Percentiles rank a stretch among this genome's conserved stretches.
phyloP scores from a whole-genome alignment of 2,888 invertebrate genomes.

The Cepaea hortensis region DNA sequence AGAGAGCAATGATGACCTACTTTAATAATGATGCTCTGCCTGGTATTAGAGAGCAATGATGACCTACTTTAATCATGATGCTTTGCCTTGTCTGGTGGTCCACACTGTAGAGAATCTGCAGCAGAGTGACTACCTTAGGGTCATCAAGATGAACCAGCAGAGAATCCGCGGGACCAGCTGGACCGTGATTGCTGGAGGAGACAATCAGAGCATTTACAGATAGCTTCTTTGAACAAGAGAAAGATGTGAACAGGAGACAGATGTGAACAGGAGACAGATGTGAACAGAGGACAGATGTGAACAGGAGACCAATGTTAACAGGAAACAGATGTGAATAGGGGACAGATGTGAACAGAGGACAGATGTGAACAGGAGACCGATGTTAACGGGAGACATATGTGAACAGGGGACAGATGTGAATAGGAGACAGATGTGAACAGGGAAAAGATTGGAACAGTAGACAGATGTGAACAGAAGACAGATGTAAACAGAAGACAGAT shows the following conservation, averaged over 20 bases:
- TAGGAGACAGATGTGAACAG: neutral
- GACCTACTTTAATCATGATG: conserved; percentile 50
- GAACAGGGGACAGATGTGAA: neutral
- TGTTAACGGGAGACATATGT: neutral
- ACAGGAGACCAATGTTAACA: neutral
- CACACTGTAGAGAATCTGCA: conserved; percentile 64
- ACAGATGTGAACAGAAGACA: no score
- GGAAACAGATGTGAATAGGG: neutral
- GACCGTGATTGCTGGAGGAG: neutral
- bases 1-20: conserved; percentile 45
- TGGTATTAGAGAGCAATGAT: conserved; percentile 26
- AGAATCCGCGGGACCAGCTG: conserved; percentile 49
- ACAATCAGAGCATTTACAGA: neutral
- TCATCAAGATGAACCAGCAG: conserved; percentile 52
- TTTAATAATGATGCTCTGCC: conserved; percentile 62
- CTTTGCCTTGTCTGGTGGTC: conserved; percentile 59
- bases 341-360: neutral
- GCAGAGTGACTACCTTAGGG: conserved; percentile 58
- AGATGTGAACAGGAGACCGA: neutral
- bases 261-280: neutral
- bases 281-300: neutral
- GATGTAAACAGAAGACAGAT: neutral
- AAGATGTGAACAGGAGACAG: neutral
- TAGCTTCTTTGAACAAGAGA: neutral
- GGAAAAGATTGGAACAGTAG: neutral